Evolutionary conservation across 2,113 vertebrate species (phyloP).

Genomic region (Psilopogon haemacephalus): DNA sequence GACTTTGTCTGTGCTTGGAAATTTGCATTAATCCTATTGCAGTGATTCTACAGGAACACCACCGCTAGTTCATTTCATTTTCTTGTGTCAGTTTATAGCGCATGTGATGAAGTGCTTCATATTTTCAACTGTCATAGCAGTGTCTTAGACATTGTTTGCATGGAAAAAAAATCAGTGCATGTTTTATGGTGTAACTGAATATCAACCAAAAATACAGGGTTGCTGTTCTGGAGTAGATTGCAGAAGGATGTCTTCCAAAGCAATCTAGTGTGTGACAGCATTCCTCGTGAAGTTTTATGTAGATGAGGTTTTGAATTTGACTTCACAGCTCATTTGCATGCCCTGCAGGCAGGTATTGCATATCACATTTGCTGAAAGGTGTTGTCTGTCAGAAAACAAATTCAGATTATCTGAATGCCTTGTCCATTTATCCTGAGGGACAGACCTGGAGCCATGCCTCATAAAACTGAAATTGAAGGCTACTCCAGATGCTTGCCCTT

Average conservation of each 20-base stretch:
- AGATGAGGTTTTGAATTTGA: background rate
- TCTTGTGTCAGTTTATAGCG: fast-evolving
- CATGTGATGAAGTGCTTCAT: background rate
- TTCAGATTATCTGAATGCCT: background rate
- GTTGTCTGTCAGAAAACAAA: background rate
- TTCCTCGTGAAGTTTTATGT: background rate
- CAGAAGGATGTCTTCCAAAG: background rate
- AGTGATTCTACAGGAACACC: background rate
- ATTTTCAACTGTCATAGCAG: background rate
- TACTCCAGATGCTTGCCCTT: background rate
- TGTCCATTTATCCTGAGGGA: background rate
- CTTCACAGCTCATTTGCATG: background rate
- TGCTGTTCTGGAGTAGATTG: background rate
- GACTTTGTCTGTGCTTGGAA: background rate
- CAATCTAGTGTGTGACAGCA: background rate
- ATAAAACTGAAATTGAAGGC: background rate
- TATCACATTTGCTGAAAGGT: background rate
- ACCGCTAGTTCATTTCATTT: background rate
- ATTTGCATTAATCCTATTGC: background rate
- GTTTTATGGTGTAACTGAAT: background rate
- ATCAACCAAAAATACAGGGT: background rate
- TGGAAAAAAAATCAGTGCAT: background rate
- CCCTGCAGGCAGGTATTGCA: background rate
- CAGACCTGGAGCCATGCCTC: background rate
- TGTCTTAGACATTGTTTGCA: background rate